phyloP scores from a whole-genome alignment of 2,888 invertebrate species.

The Flexamia atlantica region DNA sequence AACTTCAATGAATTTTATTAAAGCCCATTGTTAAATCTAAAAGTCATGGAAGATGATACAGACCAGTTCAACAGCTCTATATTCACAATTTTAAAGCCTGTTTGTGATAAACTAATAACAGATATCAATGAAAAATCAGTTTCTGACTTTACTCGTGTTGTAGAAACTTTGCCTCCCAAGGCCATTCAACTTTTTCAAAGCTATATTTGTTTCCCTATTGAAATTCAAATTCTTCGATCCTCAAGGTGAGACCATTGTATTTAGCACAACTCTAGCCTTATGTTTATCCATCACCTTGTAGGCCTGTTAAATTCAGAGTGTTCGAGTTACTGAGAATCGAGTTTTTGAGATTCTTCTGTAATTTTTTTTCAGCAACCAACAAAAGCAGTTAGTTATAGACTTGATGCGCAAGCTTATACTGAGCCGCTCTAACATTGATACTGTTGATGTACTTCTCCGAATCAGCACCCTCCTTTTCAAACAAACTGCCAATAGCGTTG shows the following conservation, averaged over 20 bases:
- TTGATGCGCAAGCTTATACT: conserved; percentile 1
- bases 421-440: background rate
- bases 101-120: conserved; percentile 77
- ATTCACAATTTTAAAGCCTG: conserved; percentile 75
- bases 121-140: conserved; percentile 75
- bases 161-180: conserved; percentile 71
- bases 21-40: too few species aligned
- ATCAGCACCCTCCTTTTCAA: background rate
- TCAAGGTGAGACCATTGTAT: conserved; percentile 6
- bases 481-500: background rate
- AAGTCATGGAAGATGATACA: background rate
- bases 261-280: too few species aligned
- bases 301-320: too few species aligned
- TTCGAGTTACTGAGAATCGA: too few species aligned
- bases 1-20: too few species aligned
- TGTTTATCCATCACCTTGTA: too few species aligned
- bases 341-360: too few species aligned
- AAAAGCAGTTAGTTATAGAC: conserved; percentile 40
- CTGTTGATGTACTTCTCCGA: background rate
- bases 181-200: conserved; percentile 77
- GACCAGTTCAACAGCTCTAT: conserved; percentile 71
- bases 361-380: conserved; percentile 26
- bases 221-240: conserved; percentile 71
- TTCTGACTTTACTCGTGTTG: conserved; percentile 72
- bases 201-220: conserved; percentile 78